These are phyloP conservation scores for Oithona nana DNA, from an alignment of 2,888 invertebrate species.

Conservation along the genomic window DNA sequence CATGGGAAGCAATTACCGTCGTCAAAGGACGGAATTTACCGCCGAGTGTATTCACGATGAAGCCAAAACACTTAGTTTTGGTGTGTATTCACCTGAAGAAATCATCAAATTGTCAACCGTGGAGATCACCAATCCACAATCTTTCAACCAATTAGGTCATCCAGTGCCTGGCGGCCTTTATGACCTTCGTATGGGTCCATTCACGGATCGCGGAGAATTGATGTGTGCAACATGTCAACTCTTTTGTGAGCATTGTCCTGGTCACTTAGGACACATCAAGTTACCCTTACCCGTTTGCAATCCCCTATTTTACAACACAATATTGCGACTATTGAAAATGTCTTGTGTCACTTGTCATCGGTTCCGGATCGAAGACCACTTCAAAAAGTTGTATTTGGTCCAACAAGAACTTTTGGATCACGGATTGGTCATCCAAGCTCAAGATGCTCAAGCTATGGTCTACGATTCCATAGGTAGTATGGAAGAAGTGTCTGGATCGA, in stretches of 20 bases:
- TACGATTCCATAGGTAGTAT: too few relatives aligned
- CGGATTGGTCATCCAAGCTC: slow-evolving; percentile 27
- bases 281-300: slow-evolving; percentile 72
- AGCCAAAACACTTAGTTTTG: slow-evolving; percentile 37
- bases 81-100: slow-evolving; percentile 53
- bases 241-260: slow-evolving; percentile 48
- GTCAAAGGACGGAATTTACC: not conserved
- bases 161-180: slow-evolving; percentile 65
- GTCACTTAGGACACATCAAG: slow-evolving; percentile 87
- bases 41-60: slow-evolving; percentile 6
- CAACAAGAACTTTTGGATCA: slow-evolving; percentile 11
- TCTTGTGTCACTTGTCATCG: slow-evolving; percentile 49
- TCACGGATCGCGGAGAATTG: slow-evolving; percentile 1
- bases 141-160: slow-evolving; percentile 65
- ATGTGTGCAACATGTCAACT: slow-evolving; percentile 60
- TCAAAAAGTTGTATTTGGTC: slow-evolving; percentile 7
- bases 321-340: slow-evolving; percentile 45
- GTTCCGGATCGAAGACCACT: slow-evolving; percentile 37
- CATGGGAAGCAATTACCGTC: not conserved
- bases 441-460: slow-evolving; percentile 34
- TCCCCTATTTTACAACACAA: slow-evolving; percentile 60
- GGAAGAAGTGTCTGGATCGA: not conserved
- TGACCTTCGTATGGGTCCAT: slow-evolving; percentile 56
- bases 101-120: slow-evolving; percentile 56
- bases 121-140: slow-evolving; percentile 53